Percentiles rank a stretch among this genome's conserved stretches.
phyloP scores from a whole-genome alignment of 2,797 vertebrate genomes.

The Siniperca undulata region DNA sequence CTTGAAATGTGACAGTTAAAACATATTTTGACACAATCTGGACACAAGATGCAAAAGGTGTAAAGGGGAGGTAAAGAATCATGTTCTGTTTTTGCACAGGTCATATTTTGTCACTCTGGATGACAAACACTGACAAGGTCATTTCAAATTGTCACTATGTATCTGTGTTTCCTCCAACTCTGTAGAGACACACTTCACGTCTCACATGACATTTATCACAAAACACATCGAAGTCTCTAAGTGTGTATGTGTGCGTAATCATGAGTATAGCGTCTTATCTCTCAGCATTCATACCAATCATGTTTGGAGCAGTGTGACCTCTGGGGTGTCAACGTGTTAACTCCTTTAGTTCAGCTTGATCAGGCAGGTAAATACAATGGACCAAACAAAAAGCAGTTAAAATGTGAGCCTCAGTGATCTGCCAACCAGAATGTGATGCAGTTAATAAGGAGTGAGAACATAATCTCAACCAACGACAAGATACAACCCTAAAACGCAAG shows the following conservation, averaged over 20 bases:
- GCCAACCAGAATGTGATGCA: neutral
- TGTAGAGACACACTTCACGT: constrained; percentile 24
- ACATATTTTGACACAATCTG: neutral
- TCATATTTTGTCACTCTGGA: constrained; percentile 39
- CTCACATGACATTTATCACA: constrained; percentile 44
- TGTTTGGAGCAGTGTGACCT: constrained; percentile 42
- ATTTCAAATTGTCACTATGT: constrained; percentile 58
- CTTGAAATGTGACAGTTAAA: neutral
- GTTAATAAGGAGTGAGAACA: neutral
- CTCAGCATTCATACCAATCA: constrained; percentile 27
- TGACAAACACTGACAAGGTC: constrained; percentile 63
- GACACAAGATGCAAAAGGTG: neutral
- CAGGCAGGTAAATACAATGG: constrained; percentile 11
- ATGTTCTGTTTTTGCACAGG: no score
- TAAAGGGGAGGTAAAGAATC: neutral
- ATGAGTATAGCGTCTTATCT: constrained; percentile 31
- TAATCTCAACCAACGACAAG: neutral
- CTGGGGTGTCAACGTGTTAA: constrained; percentile 6
- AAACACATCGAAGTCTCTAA: constrained; percentile 20
- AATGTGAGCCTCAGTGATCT: neutral
- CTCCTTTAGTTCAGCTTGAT: constrained; percentile 43
- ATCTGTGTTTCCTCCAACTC: constrained; percentile 37
- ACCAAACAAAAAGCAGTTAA: neutral
- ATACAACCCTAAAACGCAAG: neutral
- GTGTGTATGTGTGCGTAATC: neutral